Percentiles rank a stretch among this genome's conserved stretches.
Evolutionary conservation across 2,888 invertebrate genomes (phyloP).

Genomic region (Poecilus cupreus): DNA sequence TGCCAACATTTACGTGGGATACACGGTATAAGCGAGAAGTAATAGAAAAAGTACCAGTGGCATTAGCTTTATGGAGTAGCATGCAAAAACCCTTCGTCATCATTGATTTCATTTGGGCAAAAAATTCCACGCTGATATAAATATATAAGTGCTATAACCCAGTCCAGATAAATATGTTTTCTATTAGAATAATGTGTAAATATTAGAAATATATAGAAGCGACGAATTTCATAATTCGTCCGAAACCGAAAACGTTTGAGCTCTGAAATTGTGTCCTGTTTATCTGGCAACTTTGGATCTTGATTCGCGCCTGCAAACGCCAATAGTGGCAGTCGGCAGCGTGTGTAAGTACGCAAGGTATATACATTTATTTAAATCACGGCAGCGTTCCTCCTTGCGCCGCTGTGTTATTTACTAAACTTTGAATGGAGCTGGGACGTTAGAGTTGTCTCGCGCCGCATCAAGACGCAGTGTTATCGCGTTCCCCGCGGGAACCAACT

Average conservation of each 20-base stretch:
- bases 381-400: conserved; percentile 1
- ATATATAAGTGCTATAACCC: too few species aligned
- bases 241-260: not conserved
- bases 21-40: too few species aligned
- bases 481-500: conserved; percentile 53
- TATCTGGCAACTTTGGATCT: not conserved
- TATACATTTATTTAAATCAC: conserved; percentile 59
- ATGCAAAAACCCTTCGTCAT: too few species aligned
- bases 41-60: too few species aligned
- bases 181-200: too few species aligned
- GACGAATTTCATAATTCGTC: not conserved
- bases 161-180: too few species aligned
- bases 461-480: conserved; percentile 58
- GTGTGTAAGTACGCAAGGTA: conserved; percentile 35
- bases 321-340: not conserved
- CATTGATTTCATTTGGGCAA: too few species aligned
- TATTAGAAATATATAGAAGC: too few species aligned
- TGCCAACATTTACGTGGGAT: too few species aligned
- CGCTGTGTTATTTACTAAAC: conserved; percentile 55
- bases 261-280: not conserved
- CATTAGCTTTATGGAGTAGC: too few species aligned
- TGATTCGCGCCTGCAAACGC: not conserved
- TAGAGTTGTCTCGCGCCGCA: conserved; percentile 57
- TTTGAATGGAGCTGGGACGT: conserved; percentile 55
- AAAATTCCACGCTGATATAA: too few species aligned